phyloP scores from a whole-genome alignment of 2,797 vertebrate species.

The Chaenodraco wilsoni region DNA sequence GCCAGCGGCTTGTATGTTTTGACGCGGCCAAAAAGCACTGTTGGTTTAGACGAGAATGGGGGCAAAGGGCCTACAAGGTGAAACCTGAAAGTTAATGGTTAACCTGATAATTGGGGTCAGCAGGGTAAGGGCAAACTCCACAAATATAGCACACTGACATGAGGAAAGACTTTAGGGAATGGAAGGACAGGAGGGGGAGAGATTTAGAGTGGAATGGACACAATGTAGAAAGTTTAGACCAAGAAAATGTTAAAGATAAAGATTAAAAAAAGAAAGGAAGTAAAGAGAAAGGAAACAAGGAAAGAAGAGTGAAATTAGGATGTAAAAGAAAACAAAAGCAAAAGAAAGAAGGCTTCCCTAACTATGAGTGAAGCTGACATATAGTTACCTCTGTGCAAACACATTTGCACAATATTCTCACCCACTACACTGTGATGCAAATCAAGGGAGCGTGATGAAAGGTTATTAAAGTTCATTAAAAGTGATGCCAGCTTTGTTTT shows the following conservation, averaged over 20 bases:
- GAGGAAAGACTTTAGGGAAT: constrained; percentile 3
- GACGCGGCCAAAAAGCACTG: constrained; percentile 6
- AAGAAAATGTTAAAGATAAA: not conserved
- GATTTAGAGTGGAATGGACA: not conserved
- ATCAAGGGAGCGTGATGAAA: constrained; percentile 29
- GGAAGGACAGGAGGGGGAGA: not conserved
- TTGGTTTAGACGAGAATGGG: constrained; percentile 10
- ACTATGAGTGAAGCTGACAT: constrained; percentile 22
- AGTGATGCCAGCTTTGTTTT: constrained; percentile 26
- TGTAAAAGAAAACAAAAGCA: constrained; percentile 11
- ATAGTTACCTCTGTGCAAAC: constrained; percentile 10
- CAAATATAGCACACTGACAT: constrained; percentile 40
- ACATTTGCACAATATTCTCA: constrained; percentile 13
- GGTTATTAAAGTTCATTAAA: constrained; percentile 36
- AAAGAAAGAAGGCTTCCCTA: constrained; percentile 17
- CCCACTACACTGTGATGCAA: constrained; percentile 11
- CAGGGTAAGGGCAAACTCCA: constrained; percentile 53
- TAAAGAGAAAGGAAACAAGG: not conserved
- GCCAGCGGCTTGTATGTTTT: not conserved
- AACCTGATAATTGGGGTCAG: constrained; percentile 60
- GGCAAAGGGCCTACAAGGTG: constrained; percentile 48
- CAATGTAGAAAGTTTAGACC: not conserved
- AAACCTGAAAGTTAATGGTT: constrained; percentile 66
- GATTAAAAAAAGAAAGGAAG: not conserved
- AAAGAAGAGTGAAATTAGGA: not conserved